Conservation (phyloP, 2,113 vertebrate species). For the Microcebus lehilahytsara region DNA sequence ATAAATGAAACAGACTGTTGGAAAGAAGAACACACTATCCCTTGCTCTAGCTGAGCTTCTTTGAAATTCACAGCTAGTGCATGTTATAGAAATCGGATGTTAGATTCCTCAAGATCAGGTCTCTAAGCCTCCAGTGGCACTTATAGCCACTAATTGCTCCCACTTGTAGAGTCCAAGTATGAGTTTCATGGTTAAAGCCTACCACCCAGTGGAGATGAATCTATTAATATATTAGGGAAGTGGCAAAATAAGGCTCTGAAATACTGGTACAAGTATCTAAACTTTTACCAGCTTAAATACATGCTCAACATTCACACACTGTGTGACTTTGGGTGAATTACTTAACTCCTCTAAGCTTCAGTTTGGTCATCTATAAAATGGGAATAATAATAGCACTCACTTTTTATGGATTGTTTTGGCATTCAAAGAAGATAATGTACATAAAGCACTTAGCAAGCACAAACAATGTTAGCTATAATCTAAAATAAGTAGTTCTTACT, state of each 20-base stretch:
- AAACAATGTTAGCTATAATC: background rate
- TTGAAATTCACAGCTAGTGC: background rate
- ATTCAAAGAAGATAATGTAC: background rate
- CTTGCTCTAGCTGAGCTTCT: background rate
- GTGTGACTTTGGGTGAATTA: background rate
- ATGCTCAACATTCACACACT: background rate
- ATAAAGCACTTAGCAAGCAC: background rate
- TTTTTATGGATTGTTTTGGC: background rate
- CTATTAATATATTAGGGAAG: background rate
- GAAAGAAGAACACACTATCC: background rate
- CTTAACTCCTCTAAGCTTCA: background rate
- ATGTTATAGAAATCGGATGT: background rate
- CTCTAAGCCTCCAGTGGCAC: background rate
- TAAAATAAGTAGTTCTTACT: background rate
- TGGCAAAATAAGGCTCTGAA: background rate
- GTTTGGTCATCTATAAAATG: slow-evolving; percentile 18
- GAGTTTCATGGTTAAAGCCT: background rate
- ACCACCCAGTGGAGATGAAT: background rate
- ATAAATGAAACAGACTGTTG: background rate
- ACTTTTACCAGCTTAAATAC: background rate
- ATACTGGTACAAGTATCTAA: background rate
- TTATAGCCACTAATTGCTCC: background rate
- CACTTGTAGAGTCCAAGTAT: background rate
- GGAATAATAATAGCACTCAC: background rate
- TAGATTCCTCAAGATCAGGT: background rate